Base-by-base conservation (phyloP, 2,888 invertebrate species). In the Diarsia brunnea region DNA sequence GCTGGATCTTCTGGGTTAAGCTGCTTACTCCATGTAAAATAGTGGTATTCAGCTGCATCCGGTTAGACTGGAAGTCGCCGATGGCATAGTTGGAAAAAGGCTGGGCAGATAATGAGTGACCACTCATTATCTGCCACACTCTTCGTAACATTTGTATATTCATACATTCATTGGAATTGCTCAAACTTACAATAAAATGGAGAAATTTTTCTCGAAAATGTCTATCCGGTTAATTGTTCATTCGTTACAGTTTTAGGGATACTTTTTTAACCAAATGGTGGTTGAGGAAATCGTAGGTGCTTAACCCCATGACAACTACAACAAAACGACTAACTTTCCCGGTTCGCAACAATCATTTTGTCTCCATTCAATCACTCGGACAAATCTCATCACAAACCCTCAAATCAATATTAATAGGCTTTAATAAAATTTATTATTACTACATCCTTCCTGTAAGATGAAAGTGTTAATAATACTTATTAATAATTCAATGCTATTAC, bases 401-500 rank as follows among this genome's bases (percentile, higher is more conserved):
- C 24, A 75, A 64, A 58, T 71, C 43, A 64, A n/a, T 47, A 31
- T 21, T 27, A 63, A 67, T 73, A 31, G 53, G 16, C 27, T 31
- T 19, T n/a, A 49, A 65, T 55, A 5, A 81, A 5, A 81, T 63
- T 60, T n/a, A 58, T 67, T 43, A 47, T 64, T 14, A 61, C 51
- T 21, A 73, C 31, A 53, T 65, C 68, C 69, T 72, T 64, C 49
- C 45, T 67, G 5, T 11, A 43, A 21, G 24, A 84, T 47, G 84
- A 84, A 81, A 81, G 83, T 83, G 84, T 72, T 81, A 67, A 66
- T 71, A 47, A 10, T 51, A 66, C 75, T 8, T 66, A 49, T 71
- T 60, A 73, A 66, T 72, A 73, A 81, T 71, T 69, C 55, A 80
- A 69, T 55, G 21, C 60, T 43, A 69, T 65, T 72, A 73, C 72